These are phyloP conservation scores for Theristus sp. DNA, from an alignment of 2,888 invertebrate genomes.

Conservation along the genomic window DNA sequence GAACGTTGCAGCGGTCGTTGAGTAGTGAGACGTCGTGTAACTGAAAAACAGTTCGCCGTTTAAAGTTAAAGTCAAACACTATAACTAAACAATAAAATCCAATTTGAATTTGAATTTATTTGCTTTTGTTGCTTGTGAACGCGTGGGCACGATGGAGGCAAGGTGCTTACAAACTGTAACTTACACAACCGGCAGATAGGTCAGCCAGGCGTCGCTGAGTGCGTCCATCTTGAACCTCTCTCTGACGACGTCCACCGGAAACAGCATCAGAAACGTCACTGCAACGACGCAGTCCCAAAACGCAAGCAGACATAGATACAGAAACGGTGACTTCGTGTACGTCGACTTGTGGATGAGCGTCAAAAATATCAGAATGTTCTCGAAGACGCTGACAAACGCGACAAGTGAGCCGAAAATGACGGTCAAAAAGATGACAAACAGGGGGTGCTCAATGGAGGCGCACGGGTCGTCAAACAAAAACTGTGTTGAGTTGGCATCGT, in stretches of 20 bases:
- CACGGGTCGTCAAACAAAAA: background rate
- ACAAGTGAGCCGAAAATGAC: background rate
- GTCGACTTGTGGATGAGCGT: background rate
- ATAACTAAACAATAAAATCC: too few species aligned
- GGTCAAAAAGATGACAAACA: background rate
- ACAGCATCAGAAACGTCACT: background rate
- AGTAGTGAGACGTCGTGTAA: too few species aligned
- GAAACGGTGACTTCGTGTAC: background rate
- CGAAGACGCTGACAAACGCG: background rate
- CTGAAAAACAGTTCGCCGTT: too few species aligned
- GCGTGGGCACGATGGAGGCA: too few species aligned
- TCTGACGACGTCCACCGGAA: background rate
- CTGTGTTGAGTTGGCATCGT: too few species aligned
- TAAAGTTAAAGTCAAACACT: too few species aligned
- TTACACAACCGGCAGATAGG: background rate
- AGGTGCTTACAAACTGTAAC: too few species aligned
- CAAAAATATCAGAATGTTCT: background rate
- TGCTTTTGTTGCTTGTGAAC: too few species aligned
- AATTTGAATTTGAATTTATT: too few species aligned
- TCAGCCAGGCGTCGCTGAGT: background rate
- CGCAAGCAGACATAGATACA: background rate
- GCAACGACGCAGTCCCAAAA: background rate
- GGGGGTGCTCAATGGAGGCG: background rate
- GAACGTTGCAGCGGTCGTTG: background rate
- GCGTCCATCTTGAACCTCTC: background rate